Conservation (phyloP, 2,888 invertebrate genomes). For the Sarcophaga caerulescens region DNA sequence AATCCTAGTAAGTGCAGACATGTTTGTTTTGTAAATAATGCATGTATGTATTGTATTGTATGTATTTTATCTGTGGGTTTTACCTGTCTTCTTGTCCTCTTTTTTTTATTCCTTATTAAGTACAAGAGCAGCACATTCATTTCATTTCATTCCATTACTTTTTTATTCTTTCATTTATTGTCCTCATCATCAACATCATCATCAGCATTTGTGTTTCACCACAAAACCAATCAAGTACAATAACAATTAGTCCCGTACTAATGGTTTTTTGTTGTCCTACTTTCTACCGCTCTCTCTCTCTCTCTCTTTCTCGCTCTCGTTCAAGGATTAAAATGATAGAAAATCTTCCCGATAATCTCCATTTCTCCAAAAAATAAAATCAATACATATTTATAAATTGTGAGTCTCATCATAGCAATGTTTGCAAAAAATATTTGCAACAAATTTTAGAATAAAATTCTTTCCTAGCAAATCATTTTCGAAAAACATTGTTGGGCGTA, state of each 20-base stretch:
- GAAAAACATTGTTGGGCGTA: too few species aligned
- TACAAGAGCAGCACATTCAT: slow-evolving; percentile 33
- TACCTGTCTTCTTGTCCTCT: not conserved
- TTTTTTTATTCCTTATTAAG: too few species aligned
- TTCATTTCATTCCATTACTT: slow-evolving; percentile 19
- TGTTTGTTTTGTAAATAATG: slow-evolving; percentile 16
- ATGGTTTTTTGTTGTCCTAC: not conserved
- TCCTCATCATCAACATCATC: not conserved
- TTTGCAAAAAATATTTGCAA: too few species aligned
- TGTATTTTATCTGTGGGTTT: slow-evolving; percentile 45
- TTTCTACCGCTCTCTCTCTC: not conserved
- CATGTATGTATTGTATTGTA: not conserved
- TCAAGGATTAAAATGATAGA: too few species aligned
- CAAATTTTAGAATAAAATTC: too few species aligned
- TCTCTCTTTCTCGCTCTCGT: too few species aligned
- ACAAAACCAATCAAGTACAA: not conserved
- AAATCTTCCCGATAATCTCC: too few species aligned
- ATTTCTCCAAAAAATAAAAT: too few species aligned
- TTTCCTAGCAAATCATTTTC: too few species aligned
- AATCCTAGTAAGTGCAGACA: slow-evolving; percentile 10
- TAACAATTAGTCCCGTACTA: not conserved
- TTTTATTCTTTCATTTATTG: not conserved
- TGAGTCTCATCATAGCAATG: too few species aligned
- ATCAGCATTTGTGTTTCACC: not conserved
- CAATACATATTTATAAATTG: too few species aligned